phyloP scores from a whole-genome alignment of 23 tunicate genomes.

The Ascidia mentula region DNA sequence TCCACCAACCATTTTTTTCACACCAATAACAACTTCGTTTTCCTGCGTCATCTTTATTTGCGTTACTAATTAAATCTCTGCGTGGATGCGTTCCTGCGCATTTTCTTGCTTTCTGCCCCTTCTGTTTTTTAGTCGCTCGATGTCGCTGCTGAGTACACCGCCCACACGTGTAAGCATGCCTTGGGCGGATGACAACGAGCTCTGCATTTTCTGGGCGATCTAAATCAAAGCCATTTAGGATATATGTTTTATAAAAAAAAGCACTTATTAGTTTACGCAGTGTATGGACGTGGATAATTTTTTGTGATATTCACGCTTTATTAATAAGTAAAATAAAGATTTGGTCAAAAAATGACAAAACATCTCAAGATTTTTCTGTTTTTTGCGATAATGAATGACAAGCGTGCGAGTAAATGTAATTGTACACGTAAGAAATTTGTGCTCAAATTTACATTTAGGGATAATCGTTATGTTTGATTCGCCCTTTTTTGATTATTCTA shows the following conservation, averaged over 20 bases:
- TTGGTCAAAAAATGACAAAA: too few species aligned
- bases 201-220: conserved; percentile 41
- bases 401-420: too few species aligned
- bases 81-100: not conserved
- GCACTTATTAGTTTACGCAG: not conserved
- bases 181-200: conserved; percentile 35
- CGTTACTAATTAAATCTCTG: not conserved
- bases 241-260: not conserved
- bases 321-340: too few species aligned
- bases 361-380: too few species aligned
- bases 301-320: too few species aligned
- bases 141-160: conserved; percentile 30
- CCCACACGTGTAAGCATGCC: conserved; percentile 38
- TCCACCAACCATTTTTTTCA: too few species aligned
- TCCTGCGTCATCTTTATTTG: conserved; percentile 3
- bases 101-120: not conserved
- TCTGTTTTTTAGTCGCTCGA: not conserved
- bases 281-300: not conserved
- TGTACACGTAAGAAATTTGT: too few species aligned
- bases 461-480: too few species aligned
- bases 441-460: too few species aligned
- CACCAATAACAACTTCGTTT: too few species aligned
- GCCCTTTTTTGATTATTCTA: too few species aligned
- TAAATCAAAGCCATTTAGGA: not conserved
- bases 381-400: too few species aligned